Evolutionary conservation across 2,797 vertebrate species (phyloP).

Genomic region (Cuniculus paca): DNA sequence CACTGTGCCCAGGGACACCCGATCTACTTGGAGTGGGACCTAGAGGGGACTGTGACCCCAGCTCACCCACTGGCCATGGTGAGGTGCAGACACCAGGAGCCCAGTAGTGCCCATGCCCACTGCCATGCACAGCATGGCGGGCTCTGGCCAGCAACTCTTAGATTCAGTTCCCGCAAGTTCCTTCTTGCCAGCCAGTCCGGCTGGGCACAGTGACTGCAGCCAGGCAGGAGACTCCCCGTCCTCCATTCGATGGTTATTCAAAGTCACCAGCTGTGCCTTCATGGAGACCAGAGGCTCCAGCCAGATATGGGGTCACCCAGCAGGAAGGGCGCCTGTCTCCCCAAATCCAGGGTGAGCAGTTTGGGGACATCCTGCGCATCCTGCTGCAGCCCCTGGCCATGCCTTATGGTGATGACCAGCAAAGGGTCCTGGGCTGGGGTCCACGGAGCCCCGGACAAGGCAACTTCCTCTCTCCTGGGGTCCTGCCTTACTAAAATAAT

Average conservation of each 20-base stretch:
- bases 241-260: background rate
- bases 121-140: background rate
- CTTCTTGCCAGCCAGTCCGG: background rate
- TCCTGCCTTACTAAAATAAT: conserved; percentile 80
- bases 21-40: accelerated
- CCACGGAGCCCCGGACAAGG: background rate
- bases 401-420: conserved; percentile 48
- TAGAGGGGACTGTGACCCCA: background rate
- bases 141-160: background rate
- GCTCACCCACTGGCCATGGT: background rate
- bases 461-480: background rate
- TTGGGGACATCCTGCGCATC: background rate
- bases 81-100: background rate
- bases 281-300: background rate
- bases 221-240: background rate
- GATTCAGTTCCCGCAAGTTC: background rate
- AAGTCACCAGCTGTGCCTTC: background rate
- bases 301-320: background rate
- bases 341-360: background rate
- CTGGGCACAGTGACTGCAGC: background rate
- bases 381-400: background rate
- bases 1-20: no score
- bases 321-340: background rate
- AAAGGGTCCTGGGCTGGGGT: background rate
- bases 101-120: background rate